Base-by-base conservation (phyloP, 1,140 invertebrate genomes). In the Plodia interpunctella region DNA sequence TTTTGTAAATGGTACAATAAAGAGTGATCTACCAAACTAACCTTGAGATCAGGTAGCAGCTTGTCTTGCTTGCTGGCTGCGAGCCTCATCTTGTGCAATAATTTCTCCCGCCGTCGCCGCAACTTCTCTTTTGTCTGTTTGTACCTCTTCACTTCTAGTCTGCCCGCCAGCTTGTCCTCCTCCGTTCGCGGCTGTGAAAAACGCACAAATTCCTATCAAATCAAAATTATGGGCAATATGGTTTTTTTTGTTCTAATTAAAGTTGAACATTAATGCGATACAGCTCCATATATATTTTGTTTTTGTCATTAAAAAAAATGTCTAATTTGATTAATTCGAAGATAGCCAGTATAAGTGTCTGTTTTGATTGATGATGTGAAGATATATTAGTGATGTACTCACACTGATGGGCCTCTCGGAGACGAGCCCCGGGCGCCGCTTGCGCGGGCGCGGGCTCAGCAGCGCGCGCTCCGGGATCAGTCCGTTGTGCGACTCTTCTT, bases 101-200 rank as follows among this genome's bases (percentile, higher is more conserved):
- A 88, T 20, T 90, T 80, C 74, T 95, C 94, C 55, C 94, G 95
- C 28, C 94, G 91, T 0, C 92, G 90, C 2, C 94, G 91, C 44
- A 95, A 79, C 76, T 94, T 95, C 71, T 95, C 94, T 74, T 95
- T 96, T n/a, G 94, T 94, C 65, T 95, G 93, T 72, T 94, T 94
- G 76, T 95, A 95, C 15, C 92, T 87, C 63, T 92, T 92, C 25
- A 92, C 79, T 64, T 93, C 92, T 59, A 93, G 90, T 77, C 93
- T 92, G 49, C 93, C 93, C 62, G 94, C 93, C 17, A 93, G 59
- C 51, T 93, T 93, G 80, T 95, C 94, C 74, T 95, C 94, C 73
- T 96, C 95, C 4, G 93, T 91, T n/a, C 95, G 89, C 0, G 95
- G 95, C 94, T 95, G 70, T 55, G 38, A 21, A 55, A 49, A 62